Base-by-base conservation (phyloP, 2,888 invertebrate genomes). In the Lymantria monacha region DNA sequence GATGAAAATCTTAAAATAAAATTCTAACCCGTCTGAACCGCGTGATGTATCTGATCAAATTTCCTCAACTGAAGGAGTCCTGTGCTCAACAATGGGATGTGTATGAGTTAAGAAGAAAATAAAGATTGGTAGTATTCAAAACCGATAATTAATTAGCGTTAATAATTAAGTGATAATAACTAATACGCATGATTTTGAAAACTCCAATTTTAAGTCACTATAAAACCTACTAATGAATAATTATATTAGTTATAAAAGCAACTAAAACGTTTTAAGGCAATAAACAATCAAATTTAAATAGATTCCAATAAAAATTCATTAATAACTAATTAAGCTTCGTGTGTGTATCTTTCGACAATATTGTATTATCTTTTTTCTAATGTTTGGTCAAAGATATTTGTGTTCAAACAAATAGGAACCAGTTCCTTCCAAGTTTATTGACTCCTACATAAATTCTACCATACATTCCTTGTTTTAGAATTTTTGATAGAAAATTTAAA, bases 361-460 rank as follows among this genome's bases (percentile, higher is more conserved):
- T 63, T 63, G 61, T 59, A 54, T 65, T 65, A 63, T 55, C 46
- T 58, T 61, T 66, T 61, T 66, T 66, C 57, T 59, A 63, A 71
- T 73, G 74, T 76, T 75, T 78, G 70, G 74, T 78, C 77, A 78
- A 77, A 81, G 79, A 83, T 85, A 81, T 85, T 85, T 87, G 81
- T 82, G 80, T 77, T 79, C 81, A 85, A 86, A 85, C 85, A 84
- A 83, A 81, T 76, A 80, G 76, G 79, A 88, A 90, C 87, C 85
- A 65, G 87, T 88, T 88, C 69, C 66, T 72, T 70, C 55, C 54
- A 74, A 80, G 90, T 89, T 90, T 88, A 79, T 87, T 90, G 90
- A 89, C 90, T 85, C 80, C 80, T 83, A 83, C 77, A 61, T 76
- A 81, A 85, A 81, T 82, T 82, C 83, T 83, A 77, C 70, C 65